phyloP scores from a whole-genome alignment of 1,140 invertebrate genomes.

The Trichonephila clavipes region DNA sequence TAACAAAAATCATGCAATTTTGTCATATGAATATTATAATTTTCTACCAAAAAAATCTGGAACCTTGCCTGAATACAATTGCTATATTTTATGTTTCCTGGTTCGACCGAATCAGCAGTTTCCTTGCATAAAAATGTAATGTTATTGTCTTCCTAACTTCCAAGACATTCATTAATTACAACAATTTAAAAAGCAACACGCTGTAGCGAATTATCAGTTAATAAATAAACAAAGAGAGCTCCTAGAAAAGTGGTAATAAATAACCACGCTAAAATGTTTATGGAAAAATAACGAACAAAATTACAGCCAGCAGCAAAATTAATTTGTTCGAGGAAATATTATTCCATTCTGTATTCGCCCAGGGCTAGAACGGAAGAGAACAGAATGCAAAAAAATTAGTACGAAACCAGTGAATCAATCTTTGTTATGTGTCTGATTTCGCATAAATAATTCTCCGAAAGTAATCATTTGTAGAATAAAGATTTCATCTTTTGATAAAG shows the following conservation, averaged over 20 bases:
- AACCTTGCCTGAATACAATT: no score
- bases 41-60: no score
- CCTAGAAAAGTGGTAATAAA: not conserved
- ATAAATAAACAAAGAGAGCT: not conserved
- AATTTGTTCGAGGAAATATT: slow-evolving; percentile 20
- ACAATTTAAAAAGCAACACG: not conserved
- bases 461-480: slow-evolving; percentile 48
- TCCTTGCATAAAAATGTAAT: not conserved
- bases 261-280: slow-evolving; percentile 25
- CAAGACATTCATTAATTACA: not conserved
- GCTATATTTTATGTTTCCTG: no score
- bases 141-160: not conserved
- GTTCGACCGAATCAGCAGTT: no score
- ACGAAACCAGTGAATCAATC: slow-evolving; percentile 30
- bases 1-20: no score
- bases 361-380: not conserved
- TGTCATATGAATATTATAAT: no score
- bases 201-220: not conserved
- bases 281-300: slow-evolving; percentile 6
- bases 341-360: not conserved
- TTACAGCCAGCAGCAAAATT: slow-evolving; percentile 21
- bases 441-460: slow-evolving; percentile 62
- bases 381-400: not conserved
- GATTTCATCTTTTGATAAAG: slow-evolving; percentile 42
- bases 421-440: slow-evolving; percentile 28